These are phyloP conservation scores for Drosophila pegasa DNA, from an alignment of 2,888 invertebrate genomes.

Conservation along the genomic window DNA sequence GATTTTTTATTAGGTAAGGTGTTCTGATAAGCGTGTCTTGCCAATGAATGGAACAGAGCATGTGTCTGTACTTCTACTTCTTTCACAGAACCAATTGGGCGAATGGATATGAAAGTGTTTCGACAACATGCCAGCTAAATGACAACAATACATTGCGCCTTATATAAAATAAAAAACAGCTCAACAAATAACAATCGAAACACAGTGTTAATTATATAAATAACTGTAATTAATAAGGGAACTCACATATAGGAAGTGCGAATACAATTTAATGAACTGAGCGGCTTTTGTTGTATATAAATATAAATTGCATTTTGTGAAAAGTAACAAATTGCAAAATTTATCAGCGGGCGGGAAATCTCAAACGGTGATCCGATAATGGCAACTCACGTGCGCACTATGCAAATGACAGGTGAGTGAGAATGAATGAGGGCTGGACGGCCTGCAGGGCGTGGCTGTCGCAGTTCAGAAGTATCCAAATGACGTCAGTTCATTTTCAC, in stretches of 20 bases:
- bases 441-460: constrained; percentile 13
- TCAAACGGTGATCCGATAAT: constrained; percentile 12
- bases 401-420: constrained; percentile 50
- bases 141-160: background rate
- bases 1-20: constrained; percentile 12
- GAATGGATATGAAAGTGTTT: background rate
- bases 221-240: constrained; percentile 24
- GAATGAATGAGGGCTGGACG: constrained; percentile 5
- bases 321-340: constrained; percentile 29
- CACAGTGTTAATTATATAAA: constrained; percentile 27
- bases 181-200: constrained; percentile 15
- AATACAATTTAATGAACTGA: constrained; percentile 22
- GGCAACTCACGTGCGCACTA: constrained; percentile 54
- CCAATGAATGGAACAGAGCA: constrained; percentile 10
- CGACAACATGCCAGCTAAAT: background rate
- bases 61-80: background rate
- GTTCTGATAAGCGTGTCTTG: constrained; percentile 14
- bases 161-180: background rate
- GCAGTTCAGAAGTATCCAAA: constrained; percentile 25
- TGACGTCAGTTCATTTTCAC: constrained; percentile 53
- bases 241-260: constrained; percentile 26
- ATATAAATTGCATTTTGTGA: constrained; percentile 38
- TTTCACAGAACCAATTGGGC: constrained; percentile 1
- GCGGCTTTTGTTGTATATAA: constrained; percentile 7
- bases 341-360: constrained; percentile 15